Evolutionary conservation across 2,888 invertebrate genomes (phyloP), one percentile per base, ranked within the genome.

Genomic region (Dione vanillae): DNA sequence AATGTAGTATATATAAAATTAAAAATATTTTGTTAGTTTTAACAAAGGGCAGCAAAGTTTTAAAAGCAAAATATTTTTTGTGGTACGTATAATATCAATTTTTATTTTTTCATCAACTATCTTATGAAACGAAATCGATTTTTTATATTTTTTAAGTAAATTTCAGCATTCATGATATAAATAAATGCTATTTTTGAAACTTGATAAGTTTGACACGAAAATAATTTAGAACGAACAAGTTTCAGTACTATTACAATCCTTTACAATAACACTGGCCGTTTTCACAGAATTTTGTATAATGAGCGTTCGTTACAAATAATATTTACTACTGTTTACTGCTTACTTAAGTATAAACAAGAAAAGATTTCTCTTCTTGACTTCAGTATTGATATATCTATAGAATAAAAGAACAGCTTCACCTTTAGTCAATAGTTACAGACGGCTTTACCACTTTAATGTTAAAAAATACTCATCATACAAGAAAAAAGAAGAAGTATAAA

Each of bases 301-400:
- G 45, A 49, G 45, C 14, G 51, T 62, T 72, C 54, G 66, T 66
- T 66, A 12, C 69, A 69, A 19, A n/a, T n/a, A n/a, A n/a, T n/a
- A n/a, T n/a, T n/a, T n/a, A 69, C 52, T 61, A 59, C 68, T 59
- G 52, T n/a, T n/a, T n/a, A n/a, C 51, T n/a, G 64, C 40, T 51
- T 61, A 69, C 66, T 72, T 56, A 41, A 35, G 62, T 62, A 62
- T 56, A 58, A 58, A 54, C 43, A 71, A 67, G 45, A n/a, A 58
- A 20, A 71, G 45, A 65, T 69, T 73, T 73, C 71, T 58, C 68
- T 47, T 45, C 11, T 41, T 41, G 51, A 72, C 59, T 52, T 52
- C 67, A 40, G 47, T 69, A 27, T 52, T 20, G 37, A 52, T 70
- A 70, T 73, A 69, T 71, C 64, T 69, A 71, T 66, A 67, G 52